These are phyloP conservation scores for Heliocidaris erythrogramma DNA, from an alignment of 35 echinoderm and acorn worm genomes.

Conservation along the genomic window DNA sequence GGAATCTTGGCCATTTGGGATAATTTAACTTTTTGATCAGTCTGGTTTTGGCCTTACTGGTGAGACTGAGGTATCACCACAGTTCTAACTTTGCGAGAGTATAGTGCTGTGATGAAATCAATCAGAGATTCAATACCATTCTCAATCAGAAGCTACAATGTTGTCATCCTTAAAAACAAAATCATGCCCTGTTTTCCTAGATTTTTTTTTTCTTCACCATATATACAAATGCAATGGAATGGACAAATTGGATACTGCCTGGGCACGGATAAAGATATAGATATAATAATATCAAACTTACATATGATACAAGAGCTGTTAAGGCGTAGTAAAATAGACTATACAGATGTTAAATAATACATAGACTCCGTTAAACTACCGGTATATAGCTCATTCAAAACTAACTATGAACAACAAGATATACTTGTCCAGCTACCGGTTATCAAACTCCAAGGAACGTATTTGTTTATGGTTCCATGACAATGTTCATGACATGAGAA, in stretches of 20 bases:
- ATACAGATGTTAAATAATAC: neutral
- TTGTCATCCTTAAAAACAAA: neutral
- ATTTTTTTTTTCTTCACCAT: neutral
- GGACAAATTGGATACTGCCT: neutral
- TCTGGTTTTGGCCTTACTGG: too few species aligned
- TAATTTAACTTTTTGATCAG: too few species aligned
- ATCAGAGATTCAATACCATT: neutral
- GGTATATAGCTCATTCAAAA: too few species aligned
- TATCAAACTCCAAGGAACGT: neutral
- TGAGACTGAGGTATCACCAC: too few species aligned
- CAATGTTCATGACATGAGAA: too few species aligned
- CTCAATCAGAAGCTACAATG: neutral
- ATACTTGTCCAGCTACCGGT: neutral
- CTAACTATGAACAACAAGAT: neutral
- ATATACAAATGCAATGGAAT: neutral
- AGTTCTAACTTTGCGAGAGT: too few species aligned
- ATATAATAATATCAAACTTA: conserved; percentile 7
- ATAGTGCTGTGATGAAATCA: too few species aligned
- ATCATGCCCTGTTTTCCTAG: conserved; percentile 8
- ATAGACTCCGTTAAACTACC: neutral
- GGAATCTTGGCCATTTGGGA: too few species aligned
- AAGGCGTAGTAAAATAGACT: neutral
- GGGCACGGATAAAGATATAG: neutral
- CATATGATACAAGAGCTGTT: conserved; percentile 1
- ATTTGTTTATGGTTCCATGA: neutral